Conservation (phyloP, 1,140 invertebrate species). For the Potamilus streckersoni region DNA sequence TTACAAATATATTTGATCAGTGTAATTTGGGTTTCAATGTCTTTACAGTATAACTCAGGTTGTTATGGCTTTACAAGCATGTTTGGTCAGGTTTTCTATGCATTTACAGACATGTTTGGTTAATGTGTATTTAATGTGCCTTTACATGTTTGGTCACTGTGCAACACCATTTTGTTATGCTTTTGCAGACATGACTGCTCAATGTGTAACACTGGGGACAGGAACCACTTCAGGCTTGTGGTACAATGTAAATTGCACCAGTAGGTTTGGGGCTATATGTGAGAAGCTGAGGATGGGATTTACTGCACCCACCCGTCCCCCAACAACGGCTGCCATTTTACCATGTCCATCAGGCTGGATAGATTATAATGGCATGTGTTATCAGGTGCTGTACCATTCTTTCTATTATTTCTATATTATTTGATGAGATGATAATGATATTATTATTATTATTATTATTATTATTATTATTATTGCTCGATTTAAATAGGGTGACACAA, state of each 20-base stretch:
- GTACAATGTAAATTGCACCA: slow-evolving; percentile 41
- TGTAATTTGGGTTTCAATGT: slow-evolving; percentile 17
- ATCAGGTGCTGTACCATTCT: slow-evolving; percentile 38
- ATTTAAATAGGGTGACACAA: too few species aligned
- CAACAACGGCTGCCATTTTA: slow-evolving; percentile 29
- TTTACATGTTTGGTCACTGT: too few species aligned
- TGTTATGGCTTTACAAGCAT: slow-evolving; percentile 9
- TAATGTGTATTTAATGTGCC: too few species aligned
- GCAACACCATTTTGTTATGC: too few species aligned
- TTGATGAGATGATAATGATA: too few species aligned
- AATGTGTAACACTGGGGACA: slow-evolving; percentile 50
- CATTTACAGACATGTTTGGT: slow-evolving; percentile 34
- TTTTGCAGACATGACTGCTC: slow-evolving; percentile 11
- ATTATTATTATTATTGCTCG: too few species aligned
- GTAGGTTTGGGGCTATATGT: slow-evolving; percentile 41
- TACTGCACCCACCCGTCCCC: slow-evolving; percentile 35
- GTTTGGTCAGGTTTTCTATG: slow-evolving; percentile 30
- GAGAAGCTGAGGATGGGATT: slow-evolving; percentile 40
- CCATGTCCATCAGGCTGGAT: slow-evolving; percentile 42
- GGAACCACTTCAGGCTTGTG: slow-evolving; percentile 47
- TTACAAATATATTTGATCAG: slow-evolving; percentile 12
- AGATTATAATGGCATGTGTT: slow-evolving; percentile 42
- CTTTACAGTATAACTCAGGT: slow-evolving; percentile 34
- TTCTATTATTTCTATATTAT: too few species aligned
- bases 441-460: too few species aligned